phyloP scores from a whole-genome alignment of 2,113 vertebrate species.

The Cephalopterus ornatus region DNA sequence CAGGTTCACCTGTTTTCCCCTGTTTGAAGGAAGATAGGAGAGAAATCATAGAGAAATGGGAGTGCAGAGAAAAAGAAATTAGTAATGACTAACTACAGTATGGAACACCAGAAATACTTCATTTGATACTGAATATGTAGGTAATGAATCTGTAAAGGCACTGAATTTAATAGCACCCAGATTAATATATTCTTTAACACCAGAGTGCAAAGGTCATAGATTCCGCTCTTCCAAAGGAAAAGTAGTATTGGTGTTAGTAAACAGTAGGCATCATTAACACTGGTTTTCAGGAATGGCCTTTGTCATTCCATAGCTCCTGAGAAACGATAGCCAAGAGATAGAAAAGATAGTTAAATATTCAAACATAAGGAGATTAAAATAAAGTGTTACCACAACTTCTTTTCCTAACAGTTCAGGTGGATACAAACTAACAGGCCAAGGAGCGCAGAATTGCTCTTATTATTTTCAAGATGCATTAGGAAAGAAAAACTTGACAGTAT shows the following conservation, averaged over 20 bases:
- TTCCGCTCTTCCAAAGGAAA: not conserved
- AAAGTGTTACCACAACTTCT: constrained; percentile 5
- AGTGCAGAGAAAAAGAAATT: constrained; percentile 54
- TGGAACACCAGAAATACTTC: constrained; percentile 22
- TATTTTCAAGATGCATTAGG: not conserved
- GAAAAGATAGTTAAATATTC: not conserved
- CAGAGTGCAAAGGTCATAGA: not conserved
- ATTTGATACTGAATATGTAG: not conserved
- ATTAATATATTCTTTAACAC: not conserved
- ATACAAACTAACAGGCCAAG: not conserved
- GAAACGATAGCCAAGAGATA: not conserved
- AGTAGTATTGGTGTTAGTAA: not conserved
- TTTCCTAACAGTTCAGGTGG: not conserved
- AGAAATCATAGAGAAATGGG: constrained; percentile 45
- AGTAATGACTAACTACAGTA: constrained; percentile 23
- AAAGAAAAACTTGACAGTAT: not conserved
- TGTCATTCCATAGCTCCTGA: not conserved
- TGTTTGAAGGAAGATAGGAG: constrained; percentile 64
- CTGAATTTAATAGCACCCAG: not conserved
- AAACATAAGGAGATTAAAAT: constrained; percentile 4
- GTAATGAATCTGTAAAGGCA: not conserved
- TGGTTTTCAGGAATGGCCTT: not conserved
- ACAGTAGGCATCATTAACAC: not conserved
- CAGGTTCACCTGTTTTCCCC: constrained; percentile 92
- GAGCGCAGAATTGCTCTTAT: not conserved